Percentiles rank a stretch among this genome's conserved stretches.
These are phyloP conservation scores for Ramphastos sulfuratus DNA, from an alignment of 2,113 vertebrate species.

Conservation along the genomic window DNA sequence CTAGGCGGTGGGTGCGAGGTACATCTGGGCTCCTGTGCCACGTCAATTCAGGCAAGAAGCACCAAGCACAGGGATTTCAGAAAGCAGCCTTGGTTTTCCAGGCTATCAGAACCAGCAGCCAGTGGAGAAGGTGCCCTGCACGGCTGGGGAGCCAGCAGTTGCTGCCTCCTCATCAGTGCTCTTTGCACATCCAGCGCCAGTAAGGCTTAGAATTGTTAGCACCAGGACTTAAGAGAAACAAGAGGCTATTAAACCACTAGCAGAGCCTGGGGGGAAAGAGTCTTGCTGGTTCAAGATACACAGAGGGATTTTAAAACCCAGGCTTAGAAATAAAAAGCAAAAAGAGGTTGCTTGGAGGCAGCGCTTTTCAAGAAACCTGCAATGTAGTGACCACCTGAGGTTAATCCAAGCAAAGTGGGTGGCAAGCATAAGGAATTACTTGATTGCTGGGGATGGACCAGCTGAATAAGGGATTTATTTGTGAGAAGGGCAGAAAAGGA, in stretches of 20 bases:
- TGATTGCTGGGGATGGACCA: not conserved
- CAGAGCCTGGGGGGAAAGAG: slow-evolving; percentile 31
- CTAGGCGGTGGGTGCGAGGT: fast-evolving
- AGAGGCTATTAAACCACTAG: slow-evolving; percentile 49
- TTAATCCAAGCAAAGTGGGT: slow-evolving; percentile 67
- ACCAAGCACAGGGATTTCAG: not conserved
- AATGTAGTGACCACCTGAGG: slow-evolving; percentile 63
- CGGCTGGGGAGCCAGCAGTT: not conserved
- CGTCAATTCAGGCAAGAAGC: fast-evolving
- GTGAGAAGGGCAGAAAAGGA: slow-evolving; percentile 49
- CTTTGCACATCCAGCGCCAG: not conserved
- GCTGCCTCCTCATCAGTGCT: not conserved
- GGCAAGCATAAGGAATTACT: slow-evolving; percentile 49
- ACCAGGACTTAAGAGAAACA: slow-evolving; percentile 21
- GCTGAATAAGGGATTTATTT: slow-evolving; percentile 64
- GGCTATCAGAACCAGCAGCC: not conserved
- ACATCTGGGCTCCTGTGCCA: fast-evolving
- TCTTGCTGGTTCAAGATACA: slow-evolving; percentile 42
- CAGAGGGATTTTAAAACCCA: slow-evolving; percentile 48
- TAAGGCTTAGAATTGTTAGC: not conserved
- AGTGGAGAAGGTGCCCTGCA: not conserved
- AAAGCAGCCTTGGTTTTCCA: not conserved
- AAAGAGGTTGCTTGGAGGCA: slow-evolving; percentile 42
- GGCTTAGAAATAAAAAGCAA: slow-evolving; percentile 40
- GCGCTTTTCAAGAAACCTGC: slow-evolving; percentile 36